Base-by-base conservation (phyloP, 1,140 invertebrate species). In the Dermatophagoides farinae region DNA sequence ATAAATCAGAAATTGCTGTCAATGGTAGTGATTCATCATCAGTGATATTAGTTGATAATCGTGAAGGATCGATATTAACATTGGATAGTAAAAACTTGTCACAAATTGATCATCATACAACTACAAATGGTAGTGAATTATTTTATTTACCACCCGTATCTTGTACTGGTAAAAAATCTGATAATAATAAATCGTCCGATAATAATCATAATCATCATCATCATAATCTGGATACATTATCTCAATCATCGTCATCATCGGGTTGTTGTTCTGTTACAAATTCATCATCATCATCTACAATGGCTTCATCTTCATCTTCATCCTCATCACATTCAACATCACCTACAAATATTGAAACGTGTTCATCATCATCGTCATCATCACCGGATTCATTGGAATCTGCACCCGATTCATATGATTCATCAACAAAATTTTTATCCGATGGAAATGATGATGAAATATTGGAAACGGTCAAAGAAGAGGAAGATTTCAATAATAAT, bases 391-490 rank as follows among this genome's bases (percentile, higher is more conserved):
- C 53, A 25, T 23, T 55, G 4, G 53, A 55, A 12, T 55, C 31
- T 38, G 39, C 53, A 38, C 53, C 53, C 38, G 53, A 55, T 41
- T 55, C 53, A 16, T 55, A 55, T 44, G 53, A 55, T 12, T 23
- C 53, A 38, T 47, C 46, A 47, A 18, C 46, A 47, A 23, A 47
- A 23, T 23, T 47, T 4, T 31, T 8, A 31, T 31, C 31, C 2
- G 31, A 31, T 31, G 8, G 8, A 4, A 8, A 8, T 31, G 8
- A 31, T 31, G 31, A 31, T 31, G 31, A 31, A 31, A 31, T 31
- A 8, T 31, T 31, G 31, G 31, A 31, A 31, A 31, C 31, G 2
- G 31, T 31, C 2, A 31, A 31, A 31, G 31, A 31, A 31, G 31
- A 31, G 8, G 31, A 31, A n/a, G n/a, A n/a, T n/a, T n/a, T n/a